These are phyloP conservation scores for Monochamus saltuarius DNA, from an alignment of 1,140 invertebrate genomes.

Conservation along the genomic window DNA sequence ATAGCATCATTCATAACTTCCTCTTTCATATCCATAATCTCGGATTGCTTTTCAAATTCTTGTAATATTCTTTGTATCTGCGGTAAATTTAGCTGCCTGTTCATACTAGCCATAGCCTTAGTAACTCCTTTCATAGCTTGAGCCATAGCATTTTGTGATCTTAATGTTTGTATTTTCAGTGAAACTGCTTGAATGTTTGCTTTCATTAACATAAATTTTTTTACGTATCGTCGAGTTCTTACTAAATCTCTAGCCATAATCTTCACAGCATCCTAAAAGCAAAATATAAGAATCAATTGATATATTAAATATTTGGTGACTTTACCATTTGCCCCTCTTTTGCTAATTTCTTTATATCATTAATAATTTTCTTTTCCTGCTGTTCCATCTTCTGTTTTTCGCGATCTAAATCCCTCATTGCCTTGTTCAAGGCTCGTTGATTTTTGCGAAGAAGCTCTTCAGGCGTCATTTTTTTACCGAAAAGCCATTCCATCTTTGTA, in stretches of 20 bases:
- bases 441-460: conserved; percentile 98
- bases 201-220: conserved; percentile 99
- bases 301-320: conserved; percentile 5
- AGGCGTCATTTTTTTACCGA: conserved; percentile 93
- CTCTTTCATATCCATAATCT: conserved; percentile 99
- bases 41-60: conserved; percentile 99
- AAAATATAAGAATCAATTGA: neutral
- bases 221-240: conserved; percentile 90
- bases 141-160: conserved; percentile 99
- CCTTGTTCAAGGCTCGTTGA: conserved; percentile 97
- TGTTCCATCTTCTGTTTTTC: conserved; percentile 96
- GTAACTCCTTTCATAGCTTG: conserved; percentile 99
- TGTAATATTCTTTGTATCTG: conserved; percentile 99
- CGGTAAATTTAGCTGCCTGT: conserved; percentile 94
- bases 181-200: conserved; percentile 99
- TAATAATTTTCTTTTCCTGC: conserved; percentile 98
- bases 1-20: conserved; percentile 99
- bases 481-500: conserved; percentile 88
- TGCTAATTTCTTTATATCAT: conserved; percentile 98
- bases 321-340: conserved; percentile 98
- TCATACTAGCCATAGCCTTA: conserved; percentile 98
- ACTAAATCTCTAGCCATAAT: conserved; percentile 99
- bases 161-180: conserved; percentile 96
- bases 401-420: conserved; percentile 95
- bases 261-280: conserved; percentile 92